These are phyloP conservation scores for Phoxinus phoxinus DNA, from an alignment of 2,113 vertebrate species.

Conservation along the genomic window DNA sequence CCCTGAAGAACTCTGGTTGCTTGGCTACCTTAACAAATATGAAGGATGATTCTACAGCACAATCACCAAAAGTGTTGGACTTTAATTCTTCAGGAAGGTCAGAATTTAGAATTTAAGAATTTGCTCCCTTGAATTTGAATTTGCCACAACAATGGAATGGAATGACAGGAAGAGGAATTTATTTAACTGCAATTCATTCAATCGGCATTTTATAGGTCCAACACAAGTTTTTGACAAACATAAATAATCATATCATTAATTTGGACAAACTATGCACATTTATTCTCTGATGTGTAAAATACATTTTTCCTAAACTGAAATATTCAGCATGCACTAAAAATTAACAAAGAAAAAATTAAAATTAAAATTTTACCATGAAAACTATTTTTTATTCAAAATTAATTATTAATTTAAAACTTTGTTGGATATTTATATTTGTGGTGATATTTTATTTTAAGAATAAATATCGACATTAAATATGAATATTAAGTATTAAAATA, in stretches of 20 bases:
- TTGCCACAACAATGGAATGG: neutral
- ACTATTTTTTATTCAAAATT: neutral
- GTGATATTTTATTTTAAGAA: neutral
- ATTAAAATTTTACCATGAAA: too few species aligned
- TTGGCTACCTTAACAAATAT: constrained; percentile 53
- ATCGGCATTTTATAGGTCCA: neutral
- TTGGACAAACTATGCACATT: neutral
- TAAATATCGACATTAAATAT: neutral
- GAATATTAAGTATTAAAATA: neutral
- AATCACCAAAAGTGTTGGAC: neutral
- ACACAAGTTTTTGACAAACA: neutral
- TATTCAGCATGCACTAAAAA: neutral
- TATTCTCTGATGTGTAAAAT: neutral
- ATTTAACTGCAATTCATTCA: neutral
- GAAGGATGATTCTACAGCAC: constrained; percentile 38
- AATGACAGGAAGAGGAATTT: neutral
- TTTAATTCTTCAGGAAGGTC: neutral
- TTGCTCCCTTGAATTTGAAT: neutral
- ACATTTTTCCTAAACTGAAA: neutral
- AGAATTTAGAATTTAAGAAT: neutral
- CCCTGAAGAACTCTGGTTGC: constrained; percentile 51
- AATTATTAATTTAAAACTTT: neutral
- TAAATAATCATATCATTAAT: neutral
- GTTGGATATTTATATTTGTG: neutral
- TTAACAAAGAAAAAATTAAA: too few species aligned